Percentiles rank a stretch among this genome's conserved stretches.
Conservation (phyloP, 2,113 vertebrate genomes). For the Nyctibius bracteatus region DNA sequence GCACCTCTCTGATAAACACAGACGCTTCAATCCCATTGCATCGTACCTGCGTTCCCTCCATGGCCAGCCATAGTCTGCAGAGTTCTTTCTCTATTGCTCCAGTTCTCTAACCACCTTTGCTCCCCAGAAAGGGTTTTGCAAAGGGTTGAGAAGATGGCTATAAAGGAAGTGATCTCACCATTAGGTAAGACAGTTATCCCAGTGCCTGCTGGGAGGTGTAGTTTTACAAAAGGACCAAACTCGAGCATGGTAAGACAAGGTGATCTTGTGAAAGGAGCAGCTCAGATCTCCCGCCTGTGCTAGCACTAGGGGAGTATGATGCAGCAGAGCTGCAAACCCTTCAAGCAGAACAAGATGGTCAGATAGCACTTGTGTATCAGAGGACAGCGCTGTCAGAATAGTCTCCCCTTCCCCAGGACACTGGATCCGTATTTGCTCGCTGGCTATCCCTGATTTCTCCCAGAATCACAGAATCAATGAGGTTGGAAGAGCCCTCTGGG, state of each 20-base stretch:
- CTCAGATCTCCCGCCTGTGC: background rate
- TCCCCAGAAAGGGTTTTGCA: background rate
- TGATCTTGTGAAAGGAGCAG: background rate
- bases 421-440: too few species aligned
- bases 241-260: accelerated
- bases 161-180: constrained; percentile 54
- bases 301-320: background rate
- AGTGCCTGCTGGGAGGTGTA: constrained; percentile 73
- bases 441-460: background rate
- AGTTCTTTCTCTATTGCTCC: background rate
- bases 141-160: background rate
- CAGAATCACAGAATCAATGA: too few species aligned
- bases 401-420: background rate
- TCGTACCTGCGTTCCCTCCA: constrained; percentile 52
- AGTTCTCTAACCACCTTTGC: background rate
- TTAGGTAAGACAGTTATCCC: background rate
- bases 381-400: background rate
- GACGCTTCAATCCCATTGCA: background rate
- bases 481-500: too few species aligned
- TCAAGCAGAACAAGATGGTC: background rate
- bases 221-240: background rate
- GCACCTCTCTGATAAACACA: background rate
- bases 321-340: background rate
- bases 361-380: accelerated
- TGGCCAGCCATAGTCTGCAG: constrained; percentile 27